Base-by-base conservation (phyloP, 2,888 invertebrate species). In the Pomacea canaliculata region DNA sequence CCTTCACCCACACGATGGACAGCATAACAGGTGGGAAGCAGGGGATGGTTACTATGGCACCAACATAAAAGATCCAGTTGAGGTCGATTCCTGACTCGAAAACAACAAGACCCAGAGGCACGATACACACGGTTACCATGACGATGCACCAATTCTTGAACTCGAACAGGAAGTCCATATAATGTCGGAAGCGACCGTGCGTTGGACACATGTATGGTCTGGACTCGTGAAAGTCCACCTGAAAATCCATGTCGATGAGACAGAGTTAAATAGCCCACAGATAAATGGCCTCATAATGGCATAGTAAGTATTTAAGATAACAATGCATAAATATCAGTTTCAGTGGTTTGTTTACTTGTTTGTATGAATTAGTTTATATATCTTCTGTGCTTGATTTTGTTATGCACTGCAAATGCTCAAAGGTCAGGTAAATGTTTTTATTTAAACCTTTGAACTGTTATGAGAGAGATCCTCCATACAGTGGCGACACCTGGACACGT, bases 111-210 rank as follows among this genome's bases (percentile, higher is more conserved):
- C 88, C 88, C 8, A 89, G 83, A 0, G 90, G 89, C n/a, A 90
- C 85, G 63, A 89, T 88, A 19, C 83, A 82, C 19, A 89, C 82
- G 2, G 88, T 89, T 12, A 88, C 87, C 84, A 85, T 84, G 27
- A 90, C 85, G 66, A 90, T 89, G 72, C 88, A 87, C 88, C 89
- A 89, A 80, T 89, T 89, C 81, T 89, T 90, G 74, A 87, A 86
- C 68, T 84, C 83, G 48, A 87, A 86, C 73, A 89, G 79, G 73
- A 84, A 84, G 78, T 89, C 87, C 79, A 88, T 80, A 72, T 80
- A 80, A 49, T 76, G 69, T 19, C 80, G 68, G 68, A 87, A 90
- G 10, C 83, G 81, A 0, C 88, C 89, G 74, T 90, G 90, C 9
- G 84, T 86, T 5, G 81, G 79, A 76, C 90, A 90, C n/a, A 78